Evolutionary conservation across 2,888 invertebrate species (phyloP), one percentile per base, ranked within the genome.

Genomic region (Leistus spinibarbis): DNA sequence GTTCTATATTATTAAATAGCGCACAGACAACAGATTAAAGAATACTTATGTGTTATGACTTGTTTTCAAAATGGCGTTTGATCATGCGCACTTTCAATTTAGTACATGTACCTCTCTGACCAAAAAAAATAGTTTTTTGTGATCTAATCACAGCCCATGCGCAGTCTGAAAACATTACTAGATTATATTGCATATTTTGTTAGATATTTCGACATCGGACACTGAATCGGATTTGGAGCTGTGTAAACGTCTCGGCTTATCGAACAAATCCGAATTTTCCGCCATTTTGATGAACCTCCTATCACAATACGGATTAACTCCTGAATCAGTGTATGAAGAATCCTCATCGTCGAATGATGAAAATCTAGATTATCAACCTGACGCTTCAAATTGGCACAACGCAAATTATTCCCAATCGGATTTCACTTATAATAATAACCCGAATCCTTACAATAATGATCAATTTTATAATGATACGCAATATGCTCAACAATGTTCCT

Each of bases 261-360:
- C 80, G 17, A 81, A 82, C 76, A 79, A 80, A 64, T 78, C 79
- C 22, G 82, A 82, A 76, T 79, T 82, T 69, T 80, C 81, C 63
- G 81, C 81, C 22, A 81, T 82, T n/a, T 77, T 82, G 54, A 80
- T 79, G 20, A 79, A 80, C 64, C 77, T 82, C 17, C 77, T 82
- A 16, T 79, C 81, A 9, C 80, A 81, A 67, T 82, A 81, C 76
- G 82, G 80, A 23, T 78, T 80, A 72, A 78, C 78, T 22, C 77
- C 78, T 24, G 76, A 77, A 73, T 65, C 76, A 20, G 69, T 75
- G 19, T 75, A 69, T 40, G 75, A 75, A 27, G 75, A 75, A 22
- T 69, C 69, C 3, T 69, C 62, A 13, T 40, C 40, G 40, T n/a
- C n/a, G n/a, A 3, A 17, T 54, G 62, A 73, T 20, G 20, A 10